A percentile compares a stretch with the other conserved stretches of the same genome.
phyloP scores from a whole-genome alignment of 30 jellyfish, hydroid and myxozoan genomes.

The Hydractinia symbiolongicarpus region DNA sequence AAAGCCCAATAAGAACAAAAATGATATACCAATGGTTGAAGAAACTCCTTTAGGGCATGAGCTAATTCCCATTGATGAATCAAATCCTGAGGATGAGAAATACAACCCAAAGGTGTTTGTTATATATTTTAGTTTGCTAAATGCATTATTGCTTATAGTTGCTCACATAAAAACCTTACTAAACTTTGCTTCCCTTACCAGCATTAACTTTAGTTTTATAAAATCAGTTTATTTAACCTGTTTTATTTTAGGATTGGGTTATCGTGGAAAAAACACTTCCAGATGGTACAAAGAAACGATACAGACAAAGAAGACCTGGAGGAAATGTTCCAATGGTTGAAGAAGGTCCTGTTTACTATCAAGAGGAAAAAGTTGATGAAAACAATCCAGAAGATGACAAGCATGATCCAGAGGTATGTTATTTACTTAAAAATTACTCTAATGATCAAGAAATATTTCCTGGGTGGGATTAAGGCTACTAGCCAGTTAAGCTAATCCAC shows the following conservation, averaged over 20 bases:
- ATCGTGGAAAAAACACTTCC: constrained; percentile 24
- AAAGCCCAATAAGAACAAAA: too few species aligned
- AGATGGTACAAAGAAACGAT: constrained; percentile 29
- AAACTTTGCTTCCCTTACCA: too few species aligned
- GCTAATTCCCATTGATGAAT: constrained; percentile 22
- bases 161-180: too few species aligned
- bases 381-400: too few species aligned
- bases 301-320: not conserved
- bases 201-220: too few species aligned
- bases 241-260: constrained; percentile 21
- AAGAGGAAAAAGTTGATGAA: constrained; percentile 16
- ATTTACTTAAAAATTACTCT: too few species aligned
- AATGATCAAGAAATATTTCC: too few species aligned
- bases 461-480: too few species aligned
- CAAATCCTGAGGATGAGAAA: constrained; percentile 26
- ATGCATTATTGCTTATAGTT: too few species aligned
- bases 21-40: not conserved
- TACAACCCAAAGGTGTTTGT: not conserved
- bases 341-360: constrained; percentile 6
- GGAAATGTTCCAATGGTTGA: not conserved
- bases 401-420: not conserved
- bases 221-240: too few species aligned
- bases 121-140: too few species aligned
- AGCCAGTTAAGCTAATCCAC: too few species aligned
- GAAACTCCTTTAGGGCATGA: constrained; percentile 18